These are phyloP conservation scores for Paradoxurus hermaphroditus DNA, from an alignment of 2,113 vertebrate species.

Conservation along the genomic window DNA sequence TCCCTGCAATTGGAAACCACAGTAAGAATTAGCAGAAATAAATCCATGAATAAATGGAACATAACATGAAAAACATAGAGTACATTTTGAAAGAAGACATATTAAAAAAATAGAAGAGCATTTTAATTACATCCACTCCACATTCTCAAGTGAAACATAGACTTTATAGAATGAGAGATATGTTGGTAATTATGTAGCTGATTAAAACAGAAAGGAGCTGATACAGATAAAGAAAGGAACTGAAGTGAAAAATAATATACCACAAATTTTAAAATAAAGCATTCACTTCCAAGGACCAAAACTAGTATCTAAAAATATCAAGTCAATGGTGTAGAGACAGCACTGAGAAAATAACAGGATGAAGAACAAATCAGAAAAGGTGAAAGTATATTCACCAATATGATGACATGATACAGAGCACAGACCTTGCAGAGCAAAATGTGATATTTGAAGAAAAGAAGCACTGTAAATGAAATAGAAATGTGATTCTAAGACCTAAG, in stretches of 20 bases:
- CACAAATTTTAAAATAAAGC: not conserved
- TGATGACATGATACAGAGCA: not conserved
- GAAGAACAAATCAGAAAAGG: not conserved
- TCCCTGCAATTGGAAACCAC: not conserved
- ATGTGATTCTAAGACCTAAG: not conserved
- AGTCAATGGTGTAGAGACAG: not conserved
- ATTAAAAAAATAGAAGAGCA: not conserved
- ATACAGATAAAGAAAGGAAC: not conserved
- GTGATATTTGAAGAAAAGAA: not conserved
- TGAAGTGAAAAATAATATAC: not conserved
- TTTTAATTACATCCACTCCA: not conserved
- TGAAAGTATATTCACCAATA: not conserved
- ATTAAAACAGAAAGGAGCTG: not conserved
- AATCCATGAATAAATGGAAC: not conserved
- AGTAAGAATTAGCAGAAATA: slow-evolving; percentile 15
- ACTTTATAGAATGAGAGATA: not conserved
- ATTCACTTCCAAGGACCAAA: not conserved
- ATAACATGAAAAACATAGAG: not conserved
- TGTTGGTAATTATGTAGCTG: not conserved
- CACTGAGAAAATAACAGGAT: not conserved
- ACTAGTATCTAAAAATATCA: not conserved
- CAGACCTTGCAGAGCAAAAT: not conserved
- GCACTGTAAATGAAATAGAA: not conserved
- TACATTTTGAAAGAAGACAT: not conserved
- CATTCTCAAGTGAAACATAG: not conserved